Conservation (phyloP, 2,113 vertebrate genomes). For the Holacanthus passer region DNA sequence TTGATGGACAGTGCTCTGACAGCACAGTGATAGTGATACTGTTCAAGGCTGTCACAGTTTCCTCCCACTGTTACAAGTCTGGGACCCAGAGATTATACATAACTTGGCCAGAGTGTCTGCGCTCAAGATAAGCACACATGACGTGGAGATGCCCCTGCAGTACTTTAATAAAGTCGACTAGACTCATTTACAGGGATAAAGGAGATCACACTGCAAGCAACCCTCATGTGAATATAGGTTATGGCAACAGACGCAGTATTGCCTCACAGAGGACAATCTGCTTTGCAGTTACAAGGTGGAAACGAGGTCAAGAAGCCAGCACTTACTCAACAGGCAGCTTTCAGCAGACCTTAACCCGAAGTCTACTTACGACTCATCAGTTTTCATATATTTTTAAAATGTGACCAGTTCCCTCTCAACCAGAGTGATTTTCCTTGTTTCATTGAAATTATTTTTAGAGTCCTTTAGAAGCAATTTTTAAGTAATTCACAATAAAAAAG, state of each 20-base stretch:
- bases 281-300: constrained; percentile 7
- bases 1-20: constrained; percentile 56
- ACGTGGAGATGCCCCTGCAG: constrained; percentile 36
- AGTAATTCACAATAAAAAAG: neutral
- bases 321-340: neutral
- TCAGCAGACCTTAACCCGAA: neutral
- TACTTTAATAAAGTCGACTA: constrained; percentile 19
- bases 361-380: neutral
- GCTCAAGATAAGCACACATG: constrained; percentile 71
- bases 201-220: neutral
- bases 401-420: neutral
- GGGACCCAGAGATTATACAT: constrained; percentile 74
- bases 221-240: constrained; percentile 32
- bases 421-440: neutral
- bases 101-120: constrained; percentile 56
- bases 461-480: too few species aligned
- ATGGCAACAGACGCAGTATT: constrained; percentile 6
- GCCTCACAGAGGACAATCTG: neutral
- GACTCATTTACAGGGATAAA: neutral
- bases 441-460: too few species aligned
- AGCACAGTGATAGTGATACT: constrained; percentile 32
- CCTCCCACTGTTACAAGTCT: constrained; percentile 65
- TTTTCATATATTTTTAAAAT: neutral
- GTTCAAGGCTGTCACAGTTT: constrained; percentile 62
- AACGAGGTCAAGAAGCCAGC: constrained; percentile 10